Conservation (phyloP, 2,888 invertebrate genomes). For the Drosophila nr. perissopoda region DNA sequence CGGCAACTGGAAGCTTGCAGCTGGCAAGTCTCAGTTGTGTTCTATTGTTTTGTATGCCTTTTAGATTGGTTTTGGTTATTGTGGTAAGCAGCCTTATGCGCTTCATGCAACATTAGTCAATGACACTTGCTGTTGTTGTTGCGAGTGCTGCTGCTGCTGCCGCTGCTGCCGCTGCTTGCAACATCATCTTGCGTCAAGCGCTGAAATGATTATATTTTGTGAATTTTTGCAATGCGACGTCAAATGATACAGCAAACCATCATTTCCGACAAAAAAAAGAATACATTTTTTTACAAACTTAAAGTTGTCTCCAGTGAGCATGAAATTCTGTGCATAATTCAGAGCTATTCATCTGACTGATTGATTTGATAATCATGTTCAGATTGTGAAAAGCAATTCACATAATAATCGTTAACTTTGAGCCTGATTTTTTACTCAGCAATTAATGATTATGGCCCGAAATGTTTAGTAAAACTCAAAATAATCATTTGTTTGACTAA, state of each 20-base stretch:
- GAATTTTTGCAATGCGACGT: slow-evolving; percentile 52
- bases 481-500: neutral
- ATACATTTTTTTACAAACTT: neutral
- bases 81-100: slow-evolving; percentile 74
- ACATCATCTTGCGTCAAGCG: slow-evolving; percentile 73
- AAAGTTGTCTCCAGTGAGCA: neutral
- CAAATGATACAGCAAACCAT: slow-evolving; percentile 20
- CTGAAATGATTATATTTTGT: slow-evolving; percentile 64
- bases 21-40: slow-evolving; percentile 33
- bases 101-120: slow-evolving; percentile 80
- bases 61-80: slow-evolving; percentile 69
- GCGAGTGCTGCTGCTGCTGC: slow-evolving; percentile 26
- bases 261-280: neutral
- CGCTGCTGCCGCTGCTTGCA: slow-evolving; percentile 38
- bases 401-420: neutral
- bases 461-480: too few relatives aligned
- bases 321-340: neutral
- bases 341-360: neutral
- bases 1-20: slow-evolving; percentile 37
- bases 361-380: neutral
- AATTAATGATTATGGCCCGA: neutral
- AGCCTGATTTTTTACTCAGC: neutral
- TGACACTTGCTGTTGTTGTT: slow-evolving; percentile 58
- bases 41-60: slow-evolving; percentile 61
- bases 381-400: neutral